Evolutionary conservation across 2,113 vertebrate genomes (phyloP), one percentile per base, ranked within the genome.

Genomic region (Ceuthmochares aereus): DNA sequence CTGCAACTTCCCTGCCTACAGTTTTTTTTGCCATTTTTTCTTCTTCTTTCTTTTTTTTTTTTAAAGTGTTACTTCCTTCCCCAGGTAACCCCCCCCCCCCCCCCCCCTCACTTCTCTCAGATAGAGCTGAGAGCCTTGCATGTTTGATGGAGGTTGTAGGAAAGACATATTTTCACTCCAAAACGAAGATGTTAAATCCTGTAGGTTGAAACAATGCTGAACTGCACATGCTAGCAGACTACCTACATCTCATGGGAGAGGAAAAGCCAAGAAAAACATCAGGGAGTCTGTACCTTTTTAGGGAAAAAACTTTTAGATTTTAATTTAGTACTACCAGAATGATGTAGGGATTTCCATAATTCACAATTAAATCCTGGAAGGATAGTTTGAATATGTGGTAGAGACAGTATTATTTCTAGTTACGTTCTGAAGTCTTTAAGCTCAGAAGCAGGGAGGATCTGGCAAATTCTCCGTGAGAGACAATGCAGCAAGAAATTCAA

Each of bases 261-360:
- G 25, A 90, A 89, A 93, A 87, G 60, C 43, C 91, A 92, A 89
- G 7, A 84, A 83, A 89, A 90, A 78, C 60, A 95, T 56, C 22
- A 70, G 13, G 5, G 27, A 75, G 11, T 23, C 42, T 67, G 32
- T 55, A 47, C 8, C 6, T 30, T 68, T 84, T 72, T 26, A 82
- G 54, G 21, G 54, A 84, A 78, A 81, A 91, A 12, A 17, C 52
- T 78, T 78, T 74, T 23, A 78, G 66, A 89, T 75, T 82, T 91
- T 81, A 52, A 82, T 49, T 12, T 86, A 86, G 5, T 59, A 70
- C 55, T 84, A 10, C n/a, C 60, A 79, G 49, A 75, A 87, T 59
- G 40, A 29, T 43, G 42, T 43, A 45, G 36, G 23, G 27, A 83
- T 94, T 94, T 87, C 54, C 26, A 52, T 74, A 80, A 69, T 51